These are phyloP conservation scores for Epistrophe grossulariae DNA, from an alignment of 2,888 invertebrate genomes.

Conservation along the genomic window DNA sequence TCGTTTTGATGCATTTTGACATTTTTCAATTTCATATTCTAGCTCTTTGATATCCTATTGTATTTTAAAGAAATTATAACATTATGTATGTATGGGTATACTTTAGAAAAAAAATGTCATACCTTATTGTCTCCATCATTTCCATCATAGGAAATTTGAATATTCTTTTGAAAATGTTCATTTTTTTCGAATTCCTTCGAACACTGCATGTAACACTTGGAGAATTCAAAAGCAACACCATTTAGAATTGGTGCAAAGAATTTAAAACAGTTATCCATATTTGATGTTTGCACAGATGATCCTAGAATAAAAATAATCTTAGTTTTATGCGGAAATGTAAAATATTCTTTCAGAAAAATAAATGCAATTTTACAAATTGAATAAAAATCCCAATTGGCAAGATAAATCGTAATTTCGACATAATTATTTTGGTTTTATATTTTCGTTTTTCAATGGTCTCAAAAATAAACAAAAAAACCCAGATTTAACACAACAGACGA, in stretches of 20 bases:
- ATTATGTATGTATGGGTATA: too few species aligned
- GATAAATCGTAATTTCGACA: slow-evolving; percentile 1
- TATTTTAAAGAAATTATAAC: too few species aligned
- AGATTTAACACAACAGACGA: background rate
- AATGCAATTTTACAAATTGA: slow-evolving; percentile 8
- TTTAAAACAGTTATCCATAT: slow-evolving; percentile 18
- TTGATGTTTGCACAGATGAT: background rate
- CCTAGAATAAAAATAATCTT: slow-evolving; percentile 23
- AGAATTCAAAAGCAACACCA: slow-evolving; percentile 13
- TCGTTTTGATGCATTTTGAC: slow-evolving; percentile 43
- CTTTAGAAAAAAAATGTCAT: too few species aligned
- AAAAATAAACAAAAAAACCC: background rate
- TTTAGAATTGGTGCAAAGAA: slow-evolving; percentile 7
- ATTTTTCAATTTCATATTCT: slow-evolving; percentile 28
- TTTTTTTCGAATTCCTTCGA: background rate
- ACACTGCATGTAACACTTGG: slow-evolving; percentile 22
- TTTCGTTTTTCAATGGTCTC: background rate
- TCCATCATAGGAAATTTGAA: background rate
- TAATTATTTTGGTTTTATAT: background rate
- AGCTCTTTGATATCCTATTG: background rate
- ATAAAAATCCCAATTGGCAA: background rate
- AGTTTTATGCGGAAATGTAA: background rate
- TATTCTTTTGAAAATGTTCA: background rate
- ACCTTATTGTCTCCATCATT: too few species aligned
- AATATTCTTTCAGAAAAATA: background rate